These are phyloP conservation scores for Phytoseiulus persimilis DNA, from an alignment of 2,888 invertebrate species.

Conservation along the genomic window DNA sequence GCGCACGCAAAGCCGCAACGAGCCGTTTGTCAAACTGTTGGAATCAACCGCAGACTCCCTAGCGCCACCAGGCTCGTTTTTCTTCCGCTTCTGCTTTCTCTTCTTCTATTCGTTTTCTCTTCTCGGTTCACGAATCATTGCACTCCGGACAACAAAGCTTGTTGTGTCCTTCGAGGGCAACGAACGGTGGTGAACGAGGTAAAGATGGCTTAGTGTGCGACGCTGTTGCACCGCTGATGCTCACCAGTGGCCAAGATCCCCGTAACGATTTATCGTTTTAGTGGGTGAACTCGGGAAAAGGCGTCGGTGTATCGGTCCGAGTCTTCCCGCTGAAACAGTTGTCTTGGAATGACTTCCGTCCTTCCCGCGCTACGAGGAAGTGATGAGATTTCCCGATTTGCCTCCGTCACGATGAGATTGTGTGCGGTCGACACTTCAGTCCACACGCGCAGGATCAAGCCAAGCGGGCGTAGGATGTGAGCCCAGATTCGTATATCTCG, in stretches of 20 bases:
- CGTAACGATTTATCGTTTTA: neutral
- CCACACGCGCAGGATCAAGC: no score
- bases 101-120: neutral
- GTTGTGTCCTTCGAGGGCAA: neutral
- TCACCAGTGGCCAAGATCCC: neutral
- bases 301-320: no score
- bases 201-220: neutral
- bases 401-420: no score
- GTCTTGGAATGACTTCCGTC: no score
- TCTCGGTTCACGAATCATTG: neutral
- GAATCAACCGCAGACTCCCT: neutral
- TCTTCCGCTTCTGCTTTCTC: neutral
- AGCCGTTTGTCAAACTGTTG: neutral
- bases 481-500: no score
- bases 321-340: no score
- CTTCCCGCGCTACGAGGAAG: no score
- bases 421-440: no score
- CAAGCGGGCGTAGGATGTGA: no score
- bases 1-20: neutral
- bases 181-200: neutral
- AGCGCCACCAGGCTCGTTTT: neutral
- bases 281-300: no score
- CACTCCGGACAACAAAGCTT: neutral
- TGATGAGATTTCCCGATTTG: no score
- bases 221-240: neutral